phyloP scores from a whole-genome alignment of 2,113 vertebrate species.

The Scomber scombrus region DNA sequence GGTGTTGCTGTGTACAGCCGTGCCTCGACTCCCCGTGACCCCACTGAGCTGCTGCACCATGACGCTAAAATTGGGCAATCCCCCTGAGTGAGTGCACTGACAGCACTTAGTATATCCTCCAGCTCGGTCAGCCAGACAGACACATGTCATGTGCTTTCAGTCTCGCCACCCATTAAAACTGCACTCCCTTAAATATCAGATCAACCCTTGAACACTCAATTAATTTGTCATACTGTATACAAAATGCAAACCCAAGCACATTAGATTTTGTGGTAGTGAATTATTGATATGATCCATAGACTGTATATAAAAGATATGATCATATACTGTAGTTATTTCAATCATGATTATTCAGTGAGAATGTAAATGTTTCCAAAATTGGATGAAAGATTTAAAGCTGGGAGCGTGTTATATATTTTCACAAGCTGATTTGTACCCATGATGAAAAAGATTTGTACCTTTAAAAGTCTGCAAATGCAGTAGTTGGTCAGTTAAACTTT shows the following conservation, averaged over 20 bases:
- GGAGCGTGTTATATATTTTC: background rate
- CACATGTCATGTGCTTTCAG: slow-evolving; percentile 3
- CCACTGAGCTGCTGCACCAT: slow-evolving; percentile 40
- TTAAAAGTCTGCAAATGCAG: background rate
- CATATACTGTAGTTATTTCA: background rate
- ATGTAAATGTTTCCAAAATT: background rate
- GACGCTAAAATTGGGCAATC: slow-evolving; percentile 48
- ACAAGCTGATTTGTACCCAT: background rate
- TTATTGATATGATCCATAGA: background rate
- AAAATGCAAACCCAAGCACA: background rate
- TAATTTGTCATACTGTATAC: background rate
- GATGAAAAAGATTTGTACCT: background rate
- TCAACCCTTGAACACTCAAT: background rate
- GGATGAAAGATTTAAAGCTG: background rate
- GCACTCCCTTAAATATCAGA: background rate
- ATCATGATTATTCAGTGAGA: background rate
- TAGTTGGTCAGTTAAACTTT: background rate
- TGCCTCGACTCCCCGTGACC: slow-evolving; percentile 24
- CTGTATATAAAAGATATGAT: too few relatives aligned
- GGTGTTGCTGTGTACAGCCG: slow-evolving; percentile 5
- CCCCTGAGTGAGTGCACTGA: slow-evolving; percentile 25
- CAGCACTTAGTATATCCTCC: slow-evolving; percentile 29
- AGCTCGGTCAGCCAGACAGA: background rate
- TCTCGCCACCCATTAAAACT: slow-evolving; percentile 8
- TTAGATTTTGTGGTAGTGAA: background rate